Evolutionary conservation across 2,888 invertebrate genomes (phyloP).

Genomic region (Lysandra coridon): DNA sequence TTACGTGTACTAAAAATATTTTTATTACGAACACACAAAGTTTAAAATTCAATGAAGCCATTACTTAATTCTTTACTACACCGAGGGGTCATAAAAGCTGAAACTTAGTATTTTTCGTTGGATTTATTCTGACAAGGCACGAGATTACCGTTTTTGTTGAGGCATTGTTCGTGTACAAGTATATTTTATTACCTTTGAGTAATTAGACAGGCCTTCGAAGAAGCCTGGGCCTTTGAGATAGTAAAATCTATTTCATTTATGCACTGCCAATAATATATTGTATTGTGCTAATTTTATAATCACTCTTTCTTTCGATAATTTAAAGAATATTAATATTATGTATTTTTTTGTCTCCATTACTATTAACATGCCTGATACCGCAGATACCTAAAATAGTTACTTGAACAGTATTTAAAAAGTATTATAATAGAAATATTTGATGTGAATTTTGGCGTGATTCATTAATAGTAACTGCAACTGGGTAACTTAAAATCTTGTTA

Average conservation of each 20-base stretch:
- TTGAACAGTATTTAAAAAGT: no score
- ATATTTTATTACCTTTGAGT: slow-evolving; percentile 51
- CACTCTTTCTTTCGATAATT: not conserved
- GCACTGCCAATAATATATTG: not conserved
- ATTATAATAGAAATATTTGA: no score
- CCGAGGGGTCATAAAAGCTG: slow-evolving; percentile 53
- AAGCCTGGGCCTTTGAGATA: not conserved
- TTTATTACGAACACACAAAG: slow-evolving; percentile 5
- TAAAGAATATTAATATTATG: not conserved
- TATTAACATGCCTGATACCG: not conserved
- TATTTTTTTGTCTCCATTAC: not conserved
- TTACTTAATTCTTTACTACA: slow-evolving; percentile 34
- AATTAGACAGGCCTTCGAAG: slow-evolving; percentile 47
- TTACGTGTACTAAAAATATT: slow-evolving; percentile 28
- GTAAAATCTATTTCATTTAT: not conserved
- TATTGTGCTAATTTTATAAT: not conserved
- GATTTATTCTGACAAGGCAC: slow-evolving; percentile 73
- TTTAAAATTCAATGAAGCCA: slow-evolving; percentile 37
- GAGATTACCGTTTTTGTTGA: slow-evolving; percentile 64
- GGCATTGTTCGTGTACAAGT: slow-evolving; percentile 58
- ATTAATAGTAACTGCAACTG: no score
- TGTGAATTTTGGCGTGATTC: no score
- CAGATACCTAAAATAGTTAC: no score
- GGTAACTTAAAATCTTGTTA: no score
- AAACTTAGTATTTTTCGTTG: slow-evolving; percentile 66